Evolutionary conservation across 92 coral and sea anemone species (phyloP).

Genomic region (Umimayanthus kanabou): DNA sequence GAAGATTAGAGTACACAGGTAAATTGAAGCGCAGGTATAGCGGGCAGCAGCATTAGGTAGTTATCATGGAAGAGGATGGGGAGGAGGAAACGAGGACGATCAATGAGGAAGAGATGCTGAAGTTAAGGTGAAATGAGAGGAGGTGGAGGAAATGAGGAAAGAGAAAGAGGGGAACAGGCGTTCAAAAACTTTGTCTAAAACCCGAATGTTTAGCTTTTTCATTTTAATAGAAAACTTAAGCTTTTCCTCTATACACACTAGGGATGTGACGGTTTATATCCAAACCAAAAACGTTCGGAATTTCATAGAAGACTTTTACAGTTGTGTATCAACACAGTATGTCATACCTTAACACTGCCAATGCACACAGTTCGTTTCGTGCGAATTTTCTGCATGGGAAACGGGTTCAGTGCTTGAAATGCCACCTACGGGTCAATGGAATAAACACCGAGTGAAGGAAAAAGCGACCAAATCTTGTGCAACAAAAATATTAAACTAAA

Average conservation of each 20-base stretch:
- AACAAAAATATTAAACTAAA: background rate
- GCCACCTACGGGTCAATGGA: constrained; percentile 61
- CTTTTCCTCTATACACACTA: no score
- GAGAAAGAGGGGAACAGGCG: background rate
- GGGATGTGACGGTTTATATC: no score
- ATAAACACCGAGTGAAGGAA: background rate
- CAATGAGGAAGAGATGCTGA: background rate
- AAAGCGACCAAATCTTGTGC: background rate
- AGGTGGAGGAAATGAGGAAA: background rate
- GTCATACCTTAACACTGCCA: constrained; percentile 74
- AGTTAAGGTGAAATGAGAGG: background rate
- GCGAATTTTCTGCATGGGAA: constrained; percentile 95
- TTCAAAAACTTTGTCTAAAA: background rate
- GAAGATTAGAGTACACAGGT: no score
- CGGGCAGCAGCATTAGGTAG: no score
- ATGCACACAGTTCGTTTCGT: constrained; percentile 75
- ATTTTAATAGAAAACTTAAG: no score
- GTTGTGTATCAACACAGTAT: background rate
- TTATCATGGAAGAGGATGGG: background rate
- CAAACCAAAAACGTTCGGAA: no score
- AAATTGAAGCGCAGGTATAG: no score
- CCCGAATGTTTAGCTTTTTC: no score
- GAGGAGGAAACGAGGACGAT: background rate
- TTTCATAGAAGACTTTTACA: background rate
- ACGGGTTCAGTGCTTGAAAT: constrained; percentile 90